A percentile compares a stretch with the other conserved stretches of the same genome.
These are phyloP conservation scores for Girardinichthys multiradiatus DNA, from an alignment of 2,113 vertebrate genomes.

Conservation along the genomic window DNA sequence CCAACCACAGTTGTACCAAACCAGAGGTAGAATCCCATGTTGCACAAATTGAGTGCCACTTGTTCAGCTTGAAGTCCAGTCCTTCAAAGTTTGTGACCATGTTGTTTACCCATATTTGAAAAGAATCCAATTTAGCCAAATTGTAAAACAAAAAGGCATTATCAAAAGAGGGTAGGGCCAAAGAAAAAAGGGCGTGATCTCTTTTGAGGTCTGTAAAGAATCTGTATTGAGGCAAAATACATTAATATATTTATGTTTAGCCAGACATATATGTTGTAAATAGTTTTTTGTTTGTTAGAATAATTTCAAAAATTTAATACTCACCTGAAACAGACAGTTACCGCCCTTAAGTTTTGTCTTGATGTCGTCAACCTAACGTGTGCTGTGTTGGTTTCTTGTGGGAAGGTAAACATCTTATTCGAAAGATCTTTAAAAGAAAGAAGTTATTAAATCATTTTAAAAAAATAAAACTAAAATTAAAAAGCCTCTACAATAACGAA, in stretches of 20 bases:
- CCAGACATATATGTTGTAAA: no score
- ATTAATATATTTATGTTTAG: no score
- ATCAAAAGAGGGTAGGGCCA: not conserved
- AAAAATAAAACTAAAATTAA: not conserved
- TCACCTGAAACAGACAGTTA: slow-evolving; percentile 24
- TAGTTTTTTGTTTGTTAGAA: no score
- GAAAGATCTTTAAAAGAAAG: slow-evolving; percentile 42
- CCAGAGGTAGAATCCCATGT: slow-evolving; percentile 50
- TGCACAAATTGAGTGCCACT: slow-evolving; percentile 56
- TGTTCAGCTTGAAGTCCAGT: slow-evolving; percentile 31
- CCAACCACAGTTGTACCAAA: slow-evolving; percentile 55
- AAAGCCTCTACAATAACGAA: no score
- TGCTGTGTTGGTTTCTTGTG: slow-evolving; percentile 29
- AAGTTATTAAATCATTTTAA: not conserved
- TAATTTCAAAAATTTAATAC: not conserved
- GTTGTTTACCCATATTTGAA: not conserved
- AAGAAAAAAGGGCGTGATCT: slow-evolving; percentile 31
- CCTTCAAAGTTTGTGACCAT: rapidly evolving
- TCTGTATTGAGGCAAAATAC: slow-evolving; percentile 11
- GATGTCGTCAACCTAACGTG: slow-evolving; percentile 42
- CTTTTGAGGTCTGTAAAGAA: slow-evolving; percentile 48
- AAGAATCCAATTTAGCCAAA: rapidly evolving
- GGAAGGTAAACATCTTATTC: slow-evolving; percentile 61
- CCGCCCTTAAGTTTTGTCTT: slow-evolving; percentile 7
- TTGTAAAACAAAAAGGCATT: slow-evolving; percentile 43